These are phyloP conservation scores for Gasteruption jaculator DNA, from an alignment of 2,888 invertebrate genomes.

Conservation along the genomic window DNA sequence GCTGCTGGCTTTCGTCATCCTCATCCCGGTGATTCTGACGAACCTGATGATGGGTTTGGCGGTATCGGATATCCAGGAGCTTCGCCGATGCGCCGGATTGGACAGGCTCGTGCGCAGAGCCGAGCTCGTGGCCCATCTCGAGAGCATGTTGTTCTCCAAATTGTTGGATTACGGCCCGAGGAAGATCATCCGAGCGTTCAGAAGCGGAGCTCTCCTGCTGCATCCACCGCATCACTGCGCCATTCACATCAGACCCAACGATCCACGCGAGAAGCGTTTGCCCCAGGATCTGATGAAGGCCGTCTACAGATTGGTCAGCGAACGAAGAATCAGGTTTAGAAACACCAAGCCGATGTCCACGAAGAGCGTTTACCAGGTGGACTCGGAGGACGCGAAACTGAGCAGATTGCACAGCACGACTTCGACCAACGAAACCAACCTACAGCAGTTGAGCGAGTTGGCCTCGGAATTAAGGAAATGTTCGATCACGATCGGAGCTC, in stretches of 20 bases:
- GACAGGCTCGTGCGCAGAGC: conserved; percentile 78
- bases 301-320: conserved; percentile 71
- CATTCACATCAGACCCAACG: conserved; percentile 75
- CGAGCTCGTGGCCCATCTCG: conserved; percentile 75
- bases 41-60: conserved; percentile 81
- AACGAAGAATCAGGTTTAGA: conserved; percentile 54
- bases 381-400: conserved; percentile 23
- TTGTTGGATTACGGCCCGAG: conserved; percentile 65
- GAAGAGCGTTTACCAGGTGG: conserved; percentile 19
- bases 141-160: conserved; percentile 77
- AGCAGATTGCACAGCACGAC: conserved; percentile 36
- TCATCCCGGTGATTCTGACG: conserved; percentile 77
- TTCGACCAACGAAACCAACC: conserved; percentile 31
- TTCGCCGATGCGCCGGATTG: conserved; percentile 74
- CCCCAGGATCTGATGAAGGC: conserved; percentile 72
- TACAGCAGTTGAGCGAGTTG: conserved; percentile 38
- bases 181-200: conserved; percentile 62
- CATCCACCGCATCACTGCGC: conserved; percentile 70
- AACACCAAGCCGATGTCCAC: conserved; percentile 17
- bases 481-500: conserved; percentile 32
- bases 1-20: conserved; percentile 71
- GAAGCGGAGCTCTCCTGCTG: conserved; percentile 71
- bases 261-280: conserved; percentile 72
- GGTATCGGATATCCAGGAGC: conserved; percentile 79
- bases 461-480: conserved; percentile 37